Percentiles rank a stretch among this genome's conserved stretches.
Conservation (phyloP, 2,797 vertebrate genomes). For the Enteromius viviparus region DNA sequence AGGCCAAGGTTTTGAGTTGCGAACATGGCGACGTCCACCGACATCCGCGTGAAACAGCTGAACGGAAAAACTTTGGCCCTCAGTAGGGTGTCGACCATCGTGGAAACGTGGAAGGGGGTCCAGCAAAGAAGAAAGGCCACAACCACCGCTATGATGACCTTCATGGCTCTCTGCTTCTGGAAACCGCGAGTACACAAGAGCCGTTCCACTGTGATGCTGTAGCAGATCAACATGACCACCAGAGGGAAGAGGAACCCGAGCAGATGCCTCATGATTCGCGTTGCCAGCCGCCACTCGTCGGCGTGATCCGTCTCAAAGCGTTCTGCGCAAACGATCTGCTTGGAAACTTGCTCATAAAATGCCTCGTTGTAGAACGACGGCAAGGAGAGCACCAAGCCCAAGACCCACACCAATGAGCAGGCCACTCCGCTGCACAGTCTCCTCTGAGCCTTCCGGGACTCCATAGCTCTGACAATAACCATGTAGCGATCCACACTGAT, state of each 20-base stretch:
- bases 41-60: constrained; percentile 54
- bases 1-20: constrained; percentile 69
- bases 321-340: constrained; percentile 57
- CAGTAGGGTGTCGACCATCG: constrained; percentile 70
- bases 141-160: constrained; percentile 77
- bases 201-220: constrained; percentile 69
- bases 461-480: constrained; percentile 72
- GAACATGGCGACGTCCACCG: constrained; percentile 57
- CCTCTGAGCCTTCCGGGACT: constrained; percentile 47
- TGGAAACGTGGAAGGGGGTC: constrained; percentile 72
- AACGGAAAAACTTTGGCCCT: constrained; percentile 50
- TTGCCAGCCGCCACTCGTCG: constrained; percentile 63
- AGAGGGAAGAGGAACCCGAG: constrained; percentile 77
- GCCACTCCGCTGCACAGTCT: constrained; percentile 63
- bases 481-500: constrained; percentile 82
- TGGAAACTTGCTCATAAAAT: accelerated
- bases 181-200: constrained; percentile 75
- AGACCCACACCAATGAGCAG: constrained; percentile 69
- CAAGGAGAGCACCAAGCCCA: constrained; percentile 68
- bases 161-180: constrained; percentile 79
- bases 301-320: constrained; percentile 53
- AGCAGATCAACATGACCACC: constrained; percentile 74
- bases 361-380: constrained; percentile 68
- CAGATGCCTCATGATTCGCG: constrained; percentile 66
- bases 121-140: constrained; percentile 77